Base-by-base conservation (phyloP, 2,797 vertebrate species). In the Chloroceryle inda region DNA sequence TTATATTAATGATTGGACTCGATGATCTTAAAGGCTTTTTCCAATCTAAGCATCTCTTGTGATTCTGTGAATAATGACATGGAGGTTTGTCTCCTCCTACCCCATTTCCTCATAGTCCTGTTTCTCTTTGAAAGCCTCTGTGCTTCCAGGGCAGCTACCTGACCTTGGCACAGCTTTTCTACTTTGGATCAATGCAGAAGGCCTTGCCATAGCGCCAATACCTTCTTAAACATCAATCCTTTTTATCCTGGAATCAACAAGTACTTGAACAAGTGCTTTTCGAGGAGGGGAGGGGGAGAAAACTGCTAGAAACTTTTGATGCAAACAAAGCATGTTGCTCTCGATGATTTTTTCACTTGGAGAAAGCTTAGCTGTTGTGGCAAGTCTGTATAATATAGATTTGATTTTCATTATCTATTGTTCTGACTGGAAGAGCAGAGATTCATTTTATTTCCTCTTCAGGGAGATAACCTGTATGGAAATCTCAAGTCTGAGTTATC, bases 311-410 rank as follows among this genome's bases (percentile, higher is more conserved):
- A 87, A 74, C 20, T n/a, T 69, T 29, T 33, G 44, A 8, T 71
- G 29, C 40, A 47, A 85, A 33, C n/a, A 85, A 62, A 45, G 42
- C 0, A 10, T 10, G 20, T 52, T 71, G 85, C 47, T 62, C 27
- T 12, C 42, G 61, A 42, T 20, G 1, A 37, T 53, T 49, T 49
- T 27, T 75, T 77, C 63, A 19, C 35, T 26, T 44, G 42, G 62
- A 92, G 53, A 85, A 92, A 72, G 29, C 13, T 78, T 75, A 73
- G 35, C 18, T 85, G 50, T 35, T 79, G 40, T 61, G n/a, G 37
- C 53, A 85, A 90, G 58, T 37, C 12, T 44, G 5, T 33, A 26
- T 40, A 15, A n/a, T n/a, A 2, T 11, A 40, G 18, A 12, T 64
- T 44, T 33, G 24, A 24, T 74, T 37, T 6, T 13, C 6, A 7